A percentile compares a stretch with the other conserved stretches of the same genome.
phyloP scores from a whole-genome alignment of 2,888 invertebrate species.

The Silvanus unidentatus region DNA sequence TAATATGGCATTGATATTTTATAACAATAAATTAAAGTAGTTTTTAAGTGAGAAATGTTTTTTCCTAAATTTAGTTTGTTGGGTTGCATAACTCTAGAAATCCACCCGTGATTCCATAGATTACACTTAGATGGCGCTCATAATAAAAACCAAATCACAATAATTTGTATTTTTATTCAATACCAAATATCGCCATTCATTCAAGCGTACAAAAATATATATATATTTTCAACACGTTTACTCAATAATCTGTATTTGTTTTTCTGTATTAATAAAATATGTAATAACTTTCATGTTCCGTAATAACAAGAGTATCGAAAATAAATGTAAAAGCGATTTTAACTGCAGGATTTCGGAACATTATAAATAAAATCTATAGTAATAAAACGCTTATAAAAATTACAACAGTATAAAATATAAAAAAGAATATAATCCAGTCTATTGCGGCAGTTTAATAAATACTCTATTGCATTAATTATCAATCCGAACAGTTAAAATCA shows the following conservation, averaged over 20 bases:
- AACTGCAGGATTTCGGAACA: no score
- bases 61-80: no score
- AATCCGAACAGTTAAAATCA: no score
- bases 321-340: constrained; percentile 8
- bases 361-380: constrained; percentile 15
- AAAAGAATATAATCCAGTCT: constrained; percentile 1
- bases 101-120: no score
- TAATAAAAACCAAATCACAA: no score
- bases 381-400: constrained; percentile 9
- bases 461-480: no score
- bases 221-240: constrained; percentile 45
- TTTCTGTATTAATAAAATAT: no score
- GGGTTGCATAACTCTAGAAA: no score
- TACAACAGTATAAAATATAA: constrained; percentile 6
- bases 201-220: constrained; percentile 48
- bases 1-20: no score
- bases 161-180: constrained; percentile 22
- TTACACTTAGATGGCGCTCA: no score
- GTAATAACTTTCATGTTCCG: constrained; percentile 22
- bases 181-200: constrained; percentile 37
- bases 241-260: constrained; percentile 24
- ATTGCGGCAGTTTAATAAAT: constrained; percentile 1
- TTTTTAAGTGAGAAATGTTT: no score
- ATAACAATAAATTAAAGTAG: no score
- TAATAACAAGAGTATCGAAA: constrained; percentile 30